Base-by-base conservation (phyloP, 2,113 vertebrate species). In the Electrona antarctica region DNA sequence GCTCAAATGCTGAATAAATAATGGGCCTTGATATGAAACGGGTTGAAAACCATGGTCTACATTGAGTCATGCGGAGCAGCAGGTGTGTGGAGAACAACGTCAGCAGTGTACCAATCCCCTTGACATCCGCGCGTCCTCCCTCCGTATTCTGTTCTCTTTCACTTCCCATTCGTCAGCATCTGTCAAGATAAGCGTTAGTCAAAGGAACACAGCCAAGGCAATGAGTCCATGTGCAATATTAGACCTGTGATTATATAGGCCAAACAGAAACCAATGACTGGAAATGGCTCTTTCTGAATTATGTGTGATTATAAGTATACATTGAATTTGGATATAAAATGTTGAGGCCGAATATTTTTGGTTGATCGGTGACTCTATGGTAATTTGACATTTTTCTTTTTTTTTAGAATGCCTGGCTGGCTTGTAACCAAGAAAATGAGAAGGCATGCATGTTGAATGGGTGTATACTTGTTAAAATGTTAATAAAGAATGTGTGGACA, bases 131-230 rank as follows among this genome's bases (percentile, higher is more conserved):
- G 4, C 63, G 73, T 48, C 48, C 41, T 4, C 2, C 60, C 60
- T 3, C n/a, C n/a, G 49, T 67, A 12, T 58, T 60, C 12, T 68
- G 79, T 73, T 79, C 77, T 21, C 63, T 55, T 60, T 82, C 71
- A 75, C 45, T 60, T 82, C 29, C 64, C 67, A 75, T 82, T 64
- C 61, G 14, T 89, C 73, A 74, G 67, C 33, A 74, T 66, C 14
- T 78, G 77, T 81, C 52, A 50, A 78, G 83, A 83, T 86, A 85
- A 77, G 63, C 9, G 63, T 33, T 14, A 52, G 33, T n/a, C n/a
- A 74, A 67, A 46, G 7, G 33, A 8, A 60, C 55, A 8, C 45
- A 49, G 29, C 69, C 63, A 84, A 84, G 69, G 57, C 59, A 67
- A 74, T 79, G 0, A n/a, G 29, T 64, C 70, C 41, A 56, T 1